Evolutionary conservation across 2,113 vertebrate genomes (phyloP).

Genomic region (Eonycteris spelaea): DNA sequence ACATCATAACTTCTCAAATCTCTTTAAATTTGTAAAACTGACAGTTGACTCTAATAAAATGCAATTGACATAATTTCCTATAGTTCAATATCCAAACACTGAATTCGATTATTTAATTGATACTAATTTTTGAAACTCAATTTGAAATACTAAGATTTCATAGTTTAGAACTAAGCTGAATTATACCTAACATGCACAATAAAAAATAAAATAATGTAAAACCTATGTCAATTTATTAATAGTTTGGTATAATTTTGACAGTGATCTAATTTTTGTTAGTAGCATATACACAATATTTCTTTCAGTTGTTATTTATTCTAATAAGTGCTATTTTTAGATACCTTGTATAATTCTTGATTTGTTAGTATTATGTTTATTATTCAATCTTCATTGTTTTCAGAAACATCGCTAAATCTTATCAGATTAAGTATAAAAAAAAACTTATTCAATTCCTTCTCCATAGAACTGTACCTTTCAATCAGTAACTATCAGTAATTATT

Average conservation of each 20-base stretch:
- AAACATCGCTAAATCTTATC: neutral
- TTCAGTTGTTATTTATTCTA: neutral
- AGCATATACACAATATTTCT: neutral
- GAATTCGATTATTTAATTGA: constrained; percentile 41
- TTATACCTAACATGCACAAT: neutral
- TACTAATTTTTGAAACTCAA: constrained; percentile 24
- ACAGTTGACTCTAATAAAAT: neutral
- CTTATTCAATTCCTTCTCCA: neutral
- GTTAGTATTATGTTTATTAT: neutral
- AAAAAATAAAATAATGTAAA: neutral
- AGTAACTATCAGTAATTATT: neutral
- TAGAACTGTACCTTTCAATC: neutral
- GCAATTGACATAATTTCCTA: neutral
- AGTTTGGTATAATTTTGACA: neutral
- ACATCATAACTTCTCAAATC: neutral
- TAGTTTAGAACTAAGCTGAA: neutral
- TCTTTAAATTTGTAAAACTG: constrained; percentile 14
- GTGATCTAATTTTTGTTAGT: neutral
- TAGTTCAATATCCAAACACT: neutral
- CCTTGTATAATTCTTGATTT: neutral
- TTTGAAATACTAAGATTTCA: neutral
- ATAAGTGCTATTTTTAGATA: neutral
- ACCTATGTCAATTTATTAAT: neutral
- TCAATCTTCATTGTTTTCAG: neutral
- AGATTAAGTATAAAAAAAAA: neutral